Evolutionary conservation across 2,888 invertebrate genomes (phyloP).

Genomic region (Slavum lentiscoides): DNA sequence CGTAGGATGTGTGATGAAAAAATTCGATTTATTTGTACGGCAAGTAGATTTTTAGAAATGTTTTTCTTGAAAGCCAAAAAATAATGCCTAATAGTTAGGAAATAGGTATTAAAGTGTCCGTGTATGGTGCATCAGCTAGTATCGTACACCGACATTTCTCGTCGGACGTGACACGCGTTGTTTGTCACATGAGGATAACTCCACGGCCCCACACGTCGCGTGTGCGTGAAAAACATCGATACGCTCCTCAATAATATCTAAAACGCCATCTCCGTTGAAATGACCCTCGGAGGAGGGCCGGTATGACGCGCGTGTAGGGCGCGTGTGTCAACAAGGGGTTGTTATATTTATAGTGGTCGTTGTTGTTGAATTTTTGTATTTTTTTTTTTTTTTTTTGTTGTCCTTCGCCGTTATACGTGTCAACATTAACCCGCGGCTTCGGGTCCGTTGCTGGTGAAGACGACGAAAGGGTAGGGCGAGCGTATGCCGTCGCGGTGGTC

Average conservation of each 20-base stretch:
- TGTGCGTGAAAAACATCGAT: slow-evolving; percentile 30
- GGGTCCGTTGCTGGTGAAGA: too few relatives aligned
- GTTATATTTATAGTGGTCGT: background rate
- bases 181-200: too few relatives aligned
- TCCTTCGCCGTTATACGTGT: slow-evolving; percentile 5
- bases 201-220: background rate
- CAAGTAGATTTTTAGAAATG: too few relatives aligned
- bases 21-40: too few relatives aligned
- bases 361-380: background rate
- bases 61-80: too few relatives aligned
- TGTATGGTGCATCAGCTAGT: too few relatives aligned
- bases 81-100: too few relatives aligned
- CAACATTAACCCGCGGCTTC: slow-evolving; percentile 7
- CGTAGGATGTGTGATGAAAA: too few relatives aligned
- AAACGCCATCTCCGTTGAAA: slow-evolving; percentile 16
- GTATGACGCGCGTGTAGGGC: background rate
- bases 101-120: too few relatives aligned
- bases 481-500: background rate
- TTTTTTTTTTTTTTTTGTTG: background rate
- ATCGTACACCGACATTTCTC: too few relatives aligned
- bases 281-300: slow-evolving; percentile 2
- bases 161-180: too few relatives aligned
- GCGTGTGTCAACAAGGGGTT: slow-evolving; percentile 21
- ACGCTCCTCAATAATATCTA: slow-evolving; percentile 15
- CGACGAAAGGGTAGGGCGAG: too few relatives aligned